Conservation (phyloP, 37 sponge, comb jelly and placozoan species). For the Ianthella basta region DNA sequence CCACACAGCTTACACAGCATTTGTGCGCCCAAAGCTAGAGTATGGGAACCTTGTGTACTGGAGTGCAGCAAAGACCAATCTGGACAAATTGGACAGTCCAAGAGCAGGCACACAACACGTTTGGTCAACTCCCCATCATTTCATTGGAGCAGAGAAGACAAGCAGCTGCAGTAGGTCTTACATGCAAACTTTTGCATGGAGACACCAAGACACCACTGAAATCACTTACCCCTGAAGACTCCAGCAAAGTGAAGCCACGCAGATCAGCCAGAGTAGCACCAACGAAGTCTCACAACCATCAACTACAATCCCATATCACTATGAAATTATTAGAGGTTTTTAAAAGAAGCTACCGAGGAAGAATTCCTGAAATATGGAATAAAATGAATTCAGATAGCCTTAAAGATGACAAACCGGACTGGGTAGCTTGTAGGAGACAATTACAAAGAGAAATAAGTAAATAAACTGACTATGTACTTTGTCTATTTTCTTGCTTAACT, state of each 20-base stretch:
- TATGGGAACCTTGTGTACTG: background rate
- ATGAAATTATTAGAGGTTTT: too few relatives aligned
- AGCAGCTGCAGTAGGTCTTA: conserved; percentile 1
- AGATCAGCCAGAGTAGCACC: background rate
- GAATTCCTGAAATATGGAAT: too few relatives aligned
- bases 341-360: too few relatives aligned
- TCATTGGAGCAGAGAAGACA: background rate
- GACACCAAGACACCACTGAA: conserved; percentile 11
- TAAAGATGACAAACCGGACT: too few relatives aligned
- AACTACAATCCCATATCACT: too few relatives aligned
- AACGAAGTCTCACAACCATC: too few relatives aligned
- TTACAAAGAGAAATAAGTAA: too few relatives aligned
- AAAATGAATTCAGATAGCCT: too few relatives aligned
- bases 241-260: background rate
- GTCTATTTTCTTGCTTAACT: too few relatives aligned
- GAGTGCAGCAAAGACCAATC: background rate
- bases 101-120: background rate
- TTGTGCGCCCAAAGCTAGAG: background rate
- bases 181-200: conserved; percentile 4
- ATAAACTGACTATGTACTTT: too few relatives aligned
- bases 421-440: too few relatives aligned
- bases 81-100: conserved; percentile 6
- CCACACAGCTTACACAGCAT: conserved; percentile 3
- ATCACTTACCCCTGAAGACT: background rate
- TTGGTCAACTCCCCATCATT: background rate